Conservation (phyloP, 2,888 invertebrate species). For the Panzeria rudis region DNA sequence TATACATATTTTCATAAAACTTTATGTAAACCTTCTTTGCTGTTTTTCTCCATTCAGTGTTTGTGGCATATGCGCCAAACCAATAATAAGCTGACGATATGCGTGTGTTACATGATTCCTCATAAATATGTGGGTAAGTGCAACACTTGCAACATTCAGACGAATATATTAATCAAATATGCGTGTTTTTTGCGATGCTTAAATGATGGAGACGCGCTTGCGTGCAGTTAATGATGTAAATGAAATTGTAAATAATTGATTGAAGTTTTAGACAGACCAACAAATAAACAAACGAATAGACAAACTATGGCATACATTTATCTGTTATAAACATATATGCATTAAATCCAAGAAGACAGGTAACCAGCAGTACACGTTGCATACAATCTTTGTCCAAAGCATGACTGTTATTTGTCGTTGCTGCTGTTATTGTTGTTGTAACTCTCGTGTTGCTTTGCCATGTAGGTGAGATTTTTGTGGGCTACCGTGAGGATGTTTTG, state of each 20-base stretch:
- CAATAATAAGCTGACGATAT: background rate
- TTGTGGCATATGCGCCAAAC: too few species aligned
- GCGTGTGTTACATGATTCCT: conserved; percentile 26
- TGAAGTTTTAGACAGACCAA: conserved; percentile 59
- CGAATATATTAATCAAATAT: background rate
- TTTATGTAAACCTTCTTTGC: too few species aligned
- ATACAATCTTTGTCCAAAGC: conserved; percentile 36
- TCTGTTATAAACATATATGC: conserved; percentile 4
- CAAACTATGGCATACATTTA: conserved; percentile 36
- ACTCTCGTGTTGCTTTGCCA: conserved; percentile 24
- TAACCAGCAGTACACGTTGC: conserved; percentile 2
- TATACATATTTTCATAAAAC: too few species aligned
- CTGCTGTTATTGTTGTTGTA: background rate
- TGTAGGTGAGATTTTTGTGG: conserved; percentile 70
- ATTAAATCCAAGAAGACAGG: conserved; percentile 32
- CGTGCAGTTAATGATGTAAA: conserved; percentile 73
- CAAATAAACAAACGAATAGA: conserved; percentile 45
- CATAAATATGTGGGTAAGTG: conserved; percentile 18
- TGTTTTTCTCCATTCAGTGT: too few species aligned
- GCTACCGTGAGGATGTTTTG: conserved; percentile 72
- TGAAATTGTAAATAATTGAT: conserved; percentile 71
- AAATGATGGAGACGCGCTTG: conserved; percentile 71
- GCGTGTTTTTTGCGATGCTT: conserved; percentile 58
- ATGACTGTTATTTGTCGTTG: conserved; percentile 6
- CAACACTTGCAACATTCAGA: conserved; percentile 8